Conservation (phyloP, 2,797 vertebrate genomes). For the Benthosema pterotum region DNA sequence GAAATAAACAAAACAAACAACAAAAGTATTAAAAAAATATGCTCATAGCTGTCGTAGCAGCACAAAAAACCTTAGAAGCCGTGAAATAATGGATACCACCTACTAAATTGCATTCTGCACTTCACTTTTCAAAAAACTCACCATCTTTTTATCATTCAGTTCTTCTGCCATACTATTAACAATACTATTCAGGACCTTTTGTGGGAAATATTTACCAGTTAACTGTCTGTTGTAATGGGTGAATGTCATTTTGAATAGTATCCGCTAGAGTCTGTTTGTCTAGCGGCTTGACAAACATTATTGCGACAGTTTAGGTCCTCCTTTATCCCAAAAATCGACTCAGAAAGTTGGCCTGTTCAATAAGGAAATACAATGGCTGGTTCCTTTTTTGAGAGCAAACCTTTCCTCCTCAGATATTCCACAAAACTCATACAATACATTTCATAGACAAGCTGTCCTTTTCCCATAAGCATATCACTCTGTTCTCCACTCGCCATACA, state of each 20-base stretch:
- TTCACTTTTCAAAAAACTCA: background rate
- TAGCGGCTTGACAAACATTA: too few species aligned
- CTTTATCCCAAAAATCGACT: too few species aligned
- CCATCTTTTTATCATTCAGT: background rate
- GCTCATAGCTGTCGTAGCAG: background rate
- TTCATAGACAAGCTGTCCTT: slow-evolving; percentile 7
- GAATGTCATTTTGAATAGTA: too few species aligned
- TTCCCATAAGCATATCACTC: background rate
- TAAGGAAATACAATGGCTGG: too few species aligned
- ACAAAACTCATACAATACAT: background rate
- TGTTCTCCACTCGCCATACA: slow-evolving; percentile 13
- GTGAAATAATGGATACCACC: slow-evolving; percentile 12
- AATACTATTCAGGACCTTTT: slow-evolving; percentile 1
- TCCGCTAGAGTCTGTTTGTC: too few species aligned
- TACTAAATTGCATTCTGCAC: background rate
- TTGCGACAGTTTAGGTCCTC: too few species aligned
- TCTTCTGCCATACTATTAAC: background rate
- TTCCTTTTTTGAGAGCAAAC: too few species aligned
- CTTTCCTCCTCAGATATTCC: slow-evolving; percentile 4
- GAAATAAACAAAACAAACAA: slow-evolving; percentile 34
- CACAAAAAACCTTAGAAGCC: slow-evolving; percentile 19
- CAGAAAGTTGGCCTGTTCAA: too few species aligned
- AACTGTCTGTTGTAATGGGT: background rate
- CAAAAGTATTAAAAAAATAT: slow-evolving; percentile 14
- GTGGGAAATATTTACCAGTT: slow-evolving; percentile 11